Conservation (phyloP, 2,113 vertebrate species). For the Rhinogobius similis region DNA sequence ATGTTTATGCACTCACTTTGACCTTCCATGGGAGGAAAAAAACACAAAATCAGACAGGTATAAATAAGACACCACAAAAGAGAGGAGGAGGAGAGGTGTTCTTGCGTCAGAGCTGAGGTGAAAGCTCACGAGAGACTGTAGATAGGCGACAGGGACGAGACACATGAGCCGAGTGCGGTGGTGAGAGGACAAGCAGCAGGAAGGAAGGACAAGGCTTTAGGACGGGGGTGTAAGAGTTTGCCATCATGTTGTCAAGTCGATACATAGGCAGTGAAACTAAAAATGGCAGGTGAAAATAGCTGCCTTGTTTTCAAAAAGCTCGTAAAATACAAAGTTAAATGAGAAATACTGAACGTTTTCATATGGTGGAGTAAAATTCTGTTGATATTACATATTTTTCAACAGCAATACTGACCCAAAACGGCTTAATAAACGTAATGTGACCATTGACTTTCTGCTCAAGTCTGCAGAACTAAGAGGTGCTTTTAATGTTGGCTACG, state of each 20-base stretch:
- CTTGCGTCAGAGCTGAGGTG: slow-evolving; percentile 17
- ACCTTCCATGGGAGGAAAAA: slow-evolving; percentile 18
- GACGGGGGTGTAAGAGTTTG: slow-evolving; percentile 19
- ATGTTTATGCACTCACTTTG: slow-evolving; percentile 13
- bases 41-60: neutral
- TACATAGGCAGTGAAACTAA: too few relatives aligned
- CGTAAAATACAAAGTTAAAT: too few relatives aligned
- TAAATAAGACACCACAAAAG: neutral
- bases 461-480: too few relatives aligned
- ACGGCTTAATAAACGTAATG: too few relatives aligned
- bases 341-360: too few relatives aligned
- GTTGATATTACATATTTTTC: too few relatives aligned
- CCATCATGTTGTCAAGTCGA: neutral
- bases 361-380: too few relatives aligned
- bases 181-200: slow-evolving; percentile 8
- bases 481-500: too few relatives aligned
- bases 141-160: neutral
- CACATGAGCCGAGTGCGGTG: slow-evolving; percentile 17
- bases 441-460: too few relatives aligned
- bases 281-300: too few relatives aligned
- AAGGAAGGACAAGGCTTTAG: neutral
- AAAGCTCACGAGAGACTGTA: slow-evolving; percentile 1
- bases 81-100: neutral
- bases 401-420: too few relatives aligned
- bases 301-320: too few relatives aligned